Percentiles rank a stretch among this genome's conserved stretches.
phyloP scores from a whole-genome alignment of 2,113 vertebrate species.

The Seriola rivoliana region DNA sequence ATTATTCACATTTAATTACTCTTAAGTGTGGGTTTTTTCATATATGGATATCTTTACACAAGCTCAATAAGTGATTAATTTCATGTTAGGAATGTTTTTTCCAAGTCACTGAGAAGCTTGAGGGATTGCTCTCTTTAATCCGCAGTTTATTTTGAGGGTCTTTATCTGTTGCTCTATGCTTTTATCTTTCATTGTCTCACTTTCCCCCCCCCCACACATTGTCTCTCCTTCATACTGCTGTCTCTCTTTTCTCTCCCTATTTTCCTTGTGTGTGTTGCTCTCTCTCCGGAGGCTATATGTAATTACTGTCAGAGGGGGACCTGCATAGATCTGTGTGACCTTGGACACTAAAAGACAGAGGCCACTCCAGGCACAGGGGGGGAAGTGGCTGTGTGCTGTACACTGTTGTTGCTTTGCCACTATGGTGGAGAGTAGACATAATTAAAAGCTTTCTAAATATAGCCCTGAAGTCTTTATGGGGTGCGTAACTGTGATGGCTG shows the following conservation, averaged over 20 bases:
- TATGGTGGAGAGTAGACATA: constrained; percentile 21
- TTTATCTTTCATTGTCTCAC: constrained; percentile 69
- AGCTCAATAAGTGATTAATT: constrained; percentile 68
- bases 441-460: constrained; percentile 56
- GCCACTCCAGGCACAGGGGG: constrained; percentile 59
- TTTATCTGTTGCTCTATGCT: constrained; percentile 63
- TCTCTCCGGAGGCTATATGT: constrained; percentile 78
- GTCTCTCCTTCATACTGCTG: constrained; percentile 20
- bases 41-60: constrained; percentile 62
- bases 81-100: constrained; percentile 53
- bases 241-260: constrained; percentile 28
- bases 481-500: background rate
- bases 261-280: constrained; percentile 50
- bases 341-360: constrained; percentile 74
- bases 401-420: constrained; percentile 31
- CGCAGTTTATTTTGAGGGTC: constrained; percentile 61
- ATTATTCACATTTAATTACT: constrained; percentile 81
- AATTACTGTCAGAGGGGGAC: constrained; percentile 81
- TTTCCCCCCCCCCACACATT: constrained; percentile 21
- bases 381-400: constrained; percentile 39
- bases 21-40: constrained; percentile 50
- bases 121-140: constrained; percentile 70
- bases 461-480: constrained; percentile 18
- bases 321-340: constrained; percentile 76
- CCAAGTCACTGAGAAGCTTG: constrained; percentile 64